These are phyloP conservation scores for Scaptomyza parva DNA, from an alignment of 2,888 invertebrate species.

Conservation along the genomic window DNA sequence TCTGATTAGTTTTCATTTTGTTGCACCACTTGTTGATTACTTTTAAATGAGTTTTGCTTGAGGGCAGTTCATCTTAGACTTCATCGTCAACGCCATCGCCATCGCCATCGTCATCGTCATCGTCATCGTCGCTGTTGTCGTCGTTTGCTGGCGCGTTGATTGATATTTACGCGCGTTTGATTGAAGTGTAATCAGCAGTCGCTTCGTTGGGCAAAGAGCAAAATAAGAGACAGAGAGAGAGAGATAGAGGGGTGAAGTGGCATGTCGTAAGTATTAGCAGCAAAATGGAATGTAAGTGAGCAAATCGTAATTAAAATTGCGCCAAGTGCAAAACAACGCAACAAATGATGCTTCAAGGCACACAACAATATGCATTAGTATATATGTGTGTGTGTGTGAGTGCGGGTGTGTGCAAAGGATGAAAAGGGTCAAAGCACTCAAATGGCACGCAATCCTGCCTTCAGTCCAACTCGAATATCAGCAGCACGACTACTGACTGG, in stretches of 20 bases:
- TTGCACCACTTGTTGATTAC: slow-evolving; percentile 74
- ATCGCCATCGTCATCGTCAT: not conserved
- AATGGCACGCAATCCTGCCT: slow-evolving; percentile 29
- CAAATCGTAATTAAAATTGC: slow-evolving; percentile 78
- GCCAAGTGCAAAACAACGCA: slow-evolving; percentile 57
- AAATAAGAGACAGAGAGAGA: not conserved
- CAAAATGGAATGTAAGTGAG: slow-evolving; percentile 75
- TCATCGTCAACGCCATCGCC: slow-evolving; percentile 10
- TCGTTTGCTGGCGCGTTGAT: slow-evolving; percentile 51
- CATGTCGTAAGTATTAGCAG: slow-evolving; percentile 62
- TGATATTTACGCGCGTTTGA: slow-evolving; percentile 79
- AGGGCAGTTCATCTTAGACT: slow-evolving; percentile 50
- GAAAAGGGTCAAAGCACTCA: slow-evolving; percentile 65
- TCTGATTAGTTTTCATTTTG: slow-evolving; percentile 51
- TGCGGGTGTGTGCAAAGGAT: not conserved
- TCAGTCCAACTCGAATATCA: slow-evolving; percentile 7
- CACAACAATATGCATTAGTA: slow-evolving; percentile 76
- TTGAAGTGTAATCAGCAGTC: slow-evolving; percentile 77
- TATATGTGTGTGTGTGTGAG: slow-evolving; percentile 1
- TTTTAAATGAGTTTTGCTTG: slow-evolving; percentile 77
- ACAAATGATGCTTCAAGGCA: slow-evolving; percentile 69
- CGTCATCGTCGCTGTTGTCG: slow-evolving; percentile 16
- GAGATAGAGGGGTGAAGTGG: slow-evolving; percentile 2
- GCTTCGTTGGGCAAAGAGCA: slow-evolving; percentile 25
- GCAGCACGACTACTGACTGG: not conserved